Evolutionary conservation across 1,140 invertebrate genomes (phyloP).

Genomic region (Drosophila kanapiae): DNA sequence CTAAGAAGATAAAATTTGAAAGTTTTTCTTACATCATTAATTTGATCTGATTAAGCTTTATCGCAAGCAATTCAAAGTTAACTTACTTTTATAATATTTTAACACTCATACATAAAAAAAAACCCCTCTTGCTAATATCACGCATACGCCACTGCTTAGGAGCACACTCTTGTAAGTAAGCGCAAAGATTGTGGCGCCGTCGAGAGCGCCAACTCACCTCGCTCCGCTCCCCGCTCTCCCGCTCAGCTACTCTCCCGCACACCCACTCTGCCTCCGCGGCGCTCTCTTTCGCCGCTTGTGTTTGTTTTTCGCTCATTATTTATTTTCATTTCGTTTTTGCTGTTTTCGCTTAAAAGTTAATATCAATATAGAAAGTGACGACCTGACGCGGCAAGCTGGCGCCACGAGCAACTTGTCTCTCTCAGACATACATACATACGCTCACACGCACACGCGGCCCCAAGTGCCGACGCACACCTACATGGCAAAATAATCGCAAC

Average conservation of each 20-base stretch:
- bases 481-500: constrained; percentile 25
- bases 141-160: constrained; percentile 35
- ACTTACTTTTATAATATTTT: too few species aligned
- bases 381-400: constrained; percentile 81
- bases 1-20: too few species aligned
- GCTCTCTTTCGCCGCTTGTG: constrained; percentile 52
- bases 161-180: constrained; percentile 67
- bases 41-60: too few species aligned
- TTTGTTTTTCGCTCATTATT: constrained; percentile 83
- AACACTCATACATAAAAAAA: background rate
- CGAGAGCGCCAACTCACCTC: constrained; percentile 52
- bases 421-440: constrained; percentile 13
- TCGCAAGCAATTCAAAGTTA: too few species aligned
- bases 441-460: constrained; percentile 17
- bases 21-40: too few species aligned
- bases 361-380: constrained; percentile 84
- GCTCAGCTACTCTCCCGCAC: constrained; percentile 4
- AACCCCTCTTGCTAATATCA: background rate
- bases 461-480: constrained; percentile 25
- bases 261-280: constrained; percentile 6
- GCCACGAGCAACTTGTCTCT: constrained; percentile 66
- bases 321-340: constrained; percentile 83
- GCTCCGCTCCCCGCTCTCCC: constrained; percentile 20
- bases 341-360: constrained; percentile 84
- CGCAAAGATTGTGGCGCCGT: constrained; percentile 65